These are phyloP conservation scores for Cyclophora albipunctata DNA, from an alignment of 2,888 invertebrate species.

Conservation along the genomic window DNA sequence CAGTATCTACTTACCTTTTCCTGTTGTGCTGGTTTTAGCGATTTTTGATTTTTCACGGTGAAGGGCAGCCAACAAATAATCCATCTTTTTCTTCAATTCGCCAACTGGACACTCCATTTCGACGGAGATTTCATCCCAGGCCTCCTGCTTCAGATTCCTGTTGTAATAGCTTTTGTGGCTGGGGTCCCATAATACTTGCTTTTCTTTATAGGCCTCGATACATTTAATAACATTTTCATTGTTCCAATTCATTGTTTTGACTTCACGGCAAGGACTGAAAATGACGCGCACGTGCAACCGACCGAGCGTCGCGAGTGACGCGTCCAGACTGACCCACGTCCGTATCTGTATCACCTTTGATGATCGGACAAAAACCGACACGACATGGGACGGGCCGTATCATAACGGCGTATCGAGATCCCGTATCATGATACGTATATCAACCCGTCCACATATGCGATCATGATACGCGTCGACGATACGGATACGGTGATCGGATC, in stretches of 20 bases:
- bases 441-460: constrained; percentile 14
- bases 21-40: constrained; percentile 11
- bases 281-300: too few species aligned
- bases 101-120: constrained; percentile 10
- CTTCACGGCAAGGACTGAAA: too few species aligned
- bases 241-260: constrained; percentile 9
- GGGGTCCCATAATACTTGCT: constrained; percentile 18
- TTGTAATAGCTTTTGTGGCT: constrained; percentile 15
- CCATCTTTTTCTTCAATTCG: constrained; percentile 17
- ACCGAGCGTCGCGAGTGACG: too few species aligned
- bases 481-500: not conserved
- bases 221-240: constrained; percentile 18
- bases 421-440: constrained; percentile 5
- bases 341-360: constrained; percentile 17
- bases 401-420: constrained; percentile 18
- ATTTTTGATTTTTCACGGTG: constrained; percentile 15
- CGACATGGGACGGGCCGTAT: constrained; percentile 16
- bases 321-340: constrained; percentile 1
- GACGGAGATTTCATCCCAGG: constrained; percentile 11
- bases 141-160: constrained; percentile 11
- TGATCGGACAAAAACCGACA: constrained; percentile 18
- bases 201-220: constrained; percentile 15
- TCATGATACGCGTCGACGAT: constrained; percentile 16
- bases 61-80: constrained; percentile 11
- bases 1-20: constrained; percentile 8